Evolutionary conservation across 2,797 vertebrate genomes (phyloP), one percentile per base, ranked within the genome.

Genomic region (Xerus rutilus): DNA sequence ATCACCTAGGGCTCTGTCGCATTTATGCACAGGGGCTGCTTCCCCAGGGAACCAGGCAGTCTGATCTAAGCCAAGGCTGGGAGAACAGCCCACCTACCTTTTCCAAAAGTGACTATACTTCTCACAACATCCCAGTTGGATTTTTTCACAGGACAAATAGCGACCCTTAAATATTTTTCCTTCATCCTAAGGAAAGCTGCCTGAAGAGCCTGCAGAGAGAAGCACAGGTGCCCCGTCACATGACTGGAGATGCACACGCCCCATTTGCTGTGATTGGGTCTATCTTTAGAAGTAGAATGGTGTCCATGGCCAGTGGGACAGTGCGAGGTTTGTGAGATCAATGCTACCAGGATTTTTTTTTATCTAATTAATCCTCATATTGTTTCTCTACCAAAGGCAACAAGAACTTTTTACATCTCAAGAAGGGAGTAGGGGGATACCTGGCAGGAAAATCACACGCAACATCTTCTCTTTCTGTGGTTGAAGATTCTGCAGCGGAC

Each of bases 111-210:
- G 93, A 98, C 98, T 79, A 98, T 82, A 59, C 96, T 97, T 96
- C 98, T 98, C 96, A 99, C 87, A 88, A 97, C 95, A 78, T 98
- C 98, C 99, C 99, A 98, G 86, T 25, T 97, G 76, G 96, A 97
- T 97, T 98, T 98, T 77, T 95, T 98, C 96, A 97, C 96, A 62
- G 97, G 91, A 2, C 97, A 97, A 83, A 86, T 59, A 9, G 73
- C 94, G 52, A 96, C 47, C 5, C 52, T 97, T 69, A 79, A 78
- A 95, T 97, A 97, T 77, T 97, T 98, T 77, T 96, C 98, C 95
- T 97, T 98, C 98, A 97, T 97, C 94, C 96, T 97, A 81, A 97
- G 94, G 91, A 98, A 97, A 93, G 92, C 84, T 70, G 82, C 93
- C 86, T 98, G 96, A 73, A 97, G 30, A 47, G 86, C 45, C 97